Percentiles rank a stretch among this genome's conserved stretches.
Conservation (phyloP, 2,888 invertebrate species). For the Sepiola atlantica region DNA sequence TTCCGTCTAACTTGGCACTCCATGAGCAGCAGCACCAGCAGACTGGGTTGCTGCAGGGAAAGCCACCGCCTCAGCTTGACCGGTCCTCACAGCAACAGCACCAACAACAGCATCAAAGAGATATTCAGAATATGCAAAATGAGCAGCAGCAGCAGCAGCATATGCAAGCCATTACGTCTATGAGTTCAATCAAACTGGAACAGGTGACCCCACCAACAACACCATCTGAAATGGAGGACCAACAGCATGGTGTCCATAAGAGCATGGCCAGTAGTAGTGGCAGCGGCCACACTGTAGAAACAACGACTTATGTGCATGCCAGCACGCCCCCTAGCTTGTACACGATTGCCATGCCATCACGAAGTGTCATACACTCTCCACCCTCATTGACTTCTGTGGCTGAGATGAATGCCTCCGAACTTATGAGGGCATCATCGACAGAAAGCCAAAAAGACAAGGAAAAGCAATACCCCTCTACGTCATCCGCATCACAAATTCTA, state of each 20-base stretch:
- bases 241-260: constrained; percentile 41
- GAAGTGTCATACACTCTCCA: constrained; percentile 46
- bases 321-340: constrained; percentile 46
- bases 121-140: constrained; percentile 41
- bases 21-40: constrained; percentile 47
- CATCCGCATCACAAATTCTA: constrained; percentile 47
- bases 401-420: constrained; percentile 38
- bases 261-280: constrained; percentile 44
- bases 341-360: constrained; percentile 25
- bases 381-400: constrained; percentile 47
- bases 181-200: constrained; percentile 63
- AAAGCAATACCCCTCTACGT: constrained; percentile 48
- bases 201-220: constrained; percentile 64
- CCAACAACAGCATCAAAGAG: constrained; percentile 47
- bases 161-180: constrained; percentile 44
- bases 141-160: constrained; percentile 41
- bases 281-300: background rate
- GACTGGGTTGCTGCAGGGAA: constrained; percentile 43
- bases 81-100: constrained; percentile 43
- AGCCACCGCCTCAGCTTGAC: constrained; percentile 46
- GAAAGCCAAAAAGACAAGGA: constrained; percentile 46
- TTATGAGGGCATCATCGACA: constrained; percentile 40
- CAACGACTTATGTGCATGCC: constrained; percentile 45
- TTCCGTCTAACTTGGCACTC: constrained; percentile 50
- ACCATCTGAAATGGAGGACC: constrained; percentile 55